Evolutionary conservation across 2,888 invertebrate genomes (phyloP).

Genomic region (Ophioninae sp.): DNA sequence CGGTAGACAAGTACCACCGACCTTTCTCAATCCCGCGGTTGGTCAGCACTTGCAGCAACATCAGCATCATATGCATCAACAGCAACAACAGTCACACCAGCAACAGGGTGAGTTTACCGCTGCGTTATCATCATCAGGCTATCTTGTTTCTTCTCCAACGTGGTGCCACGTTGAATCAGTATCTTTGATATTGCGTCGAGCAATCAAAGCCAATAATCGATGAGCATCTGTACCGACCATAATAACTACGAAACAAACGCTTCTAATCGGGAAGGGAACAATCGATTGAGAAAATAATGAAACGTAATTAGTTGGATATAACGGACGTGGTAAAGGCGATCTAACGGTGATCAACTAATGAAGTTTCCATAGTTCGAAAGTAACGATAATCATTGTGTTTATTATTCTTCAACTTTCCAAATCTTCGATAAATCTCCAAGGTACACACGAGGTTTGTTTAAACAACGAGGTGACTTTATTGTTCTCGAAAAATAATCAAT

Average conservation of each 20-base stretch:
- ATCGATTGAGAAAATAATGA: conserved; percentile 17
- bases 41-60: conserved; percentile 71
- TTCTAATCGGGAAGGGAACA: conserved; percentile 30
- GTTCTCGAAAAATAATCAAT: no score
- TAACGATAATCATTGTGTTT: no score
- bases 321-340: conserved; percentile 29
- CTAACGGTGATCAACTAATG: not conserved
- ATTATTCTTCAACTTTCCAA: no score
- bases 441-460: no score
- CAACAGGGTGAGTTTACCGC: conserved; percentile 56
- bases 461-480: no score
- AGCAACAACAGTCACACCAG: conserved; percentile 49
- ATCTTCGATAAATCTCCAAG: no score
- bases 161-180: not conserved
- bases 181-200: not conserved
- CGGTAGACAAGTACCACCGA: conserved; percentile 79
- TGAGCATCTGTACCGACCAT: not conserved
- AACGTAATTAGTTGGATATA: conserved; percentile 29
- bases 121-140: no score
- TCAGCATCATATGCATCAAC: conserved; percentile 63
- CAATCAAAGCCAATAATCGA: conserved; percentile 1
- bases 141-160: no score
- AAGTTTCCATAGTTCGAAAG: not conserved
- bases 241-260: conserved; percentile 18
- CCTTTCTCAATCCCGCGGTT: conserved; percentile 77